Conservation (phyloP, 2,797 vertebrate species). For the Sparus aurata region DNA sequence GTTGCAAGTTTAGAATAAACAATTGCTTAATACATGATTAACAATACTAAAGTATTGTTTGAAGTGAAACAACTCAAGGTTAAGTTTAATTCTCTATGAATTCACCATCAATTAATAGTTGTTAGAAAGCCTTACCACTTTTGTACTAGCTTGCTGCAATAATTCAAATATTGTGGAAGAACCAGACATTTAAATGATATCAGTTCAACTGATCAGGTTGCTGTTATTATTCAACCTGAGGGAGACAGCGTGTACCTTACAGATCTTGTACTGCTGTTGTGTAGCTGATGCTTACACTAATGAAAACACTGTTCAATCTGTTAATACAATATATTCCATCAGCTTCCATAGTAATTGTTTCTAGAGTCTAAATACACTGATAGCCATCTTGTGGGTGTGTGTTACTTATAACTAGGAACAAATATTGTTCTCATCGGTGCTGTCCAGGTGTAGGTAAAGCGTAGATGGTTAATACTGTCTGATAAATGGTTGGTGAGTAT, state of each 20-base stretch:
- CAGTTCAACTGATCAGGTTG: no score
- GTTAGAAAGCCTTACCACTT: no score
- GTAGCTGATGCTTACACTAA: neutral
- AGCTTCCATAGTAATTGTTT: neutral
- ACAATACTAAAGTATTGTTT: no score
- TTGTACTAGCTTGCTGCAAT: no score
- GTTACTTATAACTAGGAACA: constrained; percentile 15
- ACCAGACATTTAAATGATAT: no score
- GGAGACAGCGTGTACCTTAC: neutral
- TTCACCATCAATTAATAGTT: no score
- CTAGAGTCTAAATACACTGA: neutral
- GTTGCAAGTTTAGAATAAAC: no score
- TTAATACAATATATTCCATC: neutral
- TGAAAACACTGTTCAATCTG: neutral
- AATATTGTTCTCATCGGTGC: constrained; percentile 9
- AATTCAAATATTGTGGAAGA: no score
- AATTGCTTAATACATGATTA: no score
- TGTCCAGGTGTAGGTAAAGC: constrained; percentile 30
- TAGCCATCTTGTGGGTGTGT: neutral
- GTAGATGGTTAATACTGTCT: constrained; percentile 15
- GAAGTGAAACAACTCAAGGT: no score
- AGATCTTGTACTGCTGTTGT: neutral
- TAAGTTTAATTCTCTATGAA: no score
- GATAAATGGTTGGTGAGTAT: constrained; percentile 19
- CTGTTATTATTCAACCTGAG: neutral